A percentile compares a stretch with the other conserved stretches of the same genome.
phyloP scores from a whole-genome alignment of 1,140 invertebrate species.

The Trichogramma pretiosum region DNA sequence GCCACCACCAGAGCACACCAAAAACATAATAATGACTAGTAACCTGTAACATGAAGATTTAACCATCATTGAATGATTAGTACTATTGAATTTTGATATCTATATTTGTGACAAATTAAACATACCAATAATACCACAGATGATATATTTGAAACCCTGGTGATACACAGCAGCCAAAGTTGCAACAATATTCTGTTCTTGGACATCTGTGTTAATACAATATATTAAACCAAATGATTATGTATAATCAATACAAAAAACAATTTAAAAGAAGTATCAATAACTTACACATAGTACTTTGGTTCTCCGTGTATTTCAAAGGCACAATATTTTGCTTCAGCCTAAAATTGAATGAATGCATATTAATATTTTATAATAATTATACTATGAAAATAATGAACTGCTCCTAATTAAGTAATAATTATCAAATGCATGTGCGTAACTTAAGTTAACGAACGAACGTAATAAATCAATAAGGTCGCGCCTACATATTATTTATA shows the following conservation, averaged over 20 bases:
- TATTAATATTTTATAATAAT: too few species aligned
- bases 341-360: slow-evolving; percentile 31
- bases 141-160: slow-evolving; percentile 47
- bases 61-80: slow-evolving; percentile 11
- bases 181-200: slow-evolving; percentile 46
- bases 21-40: slow-evolving; percentile 47
- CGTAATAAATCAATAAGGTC: too few species aligned
- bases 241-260: slow-evolving; percentile 6
- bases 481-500: too few species aligned
- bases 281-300: slow-evolving; percentile 41
- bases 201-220: slow-evolving; percentile 37
- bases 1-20: slow-evolving; percentile 46
- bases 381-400: too few species aligned
- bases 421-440: too few species aligned
- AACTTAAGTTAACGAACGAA: too few species aligned
- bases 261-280: too few species aligned
- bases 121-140: slow-evolving; percentile 45
- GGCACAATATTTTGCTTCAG: slow-evolving; percentile 44
- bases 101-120: background rate
- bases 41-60: slow-evolving; percentile 32
- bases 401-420: too few species aligned
- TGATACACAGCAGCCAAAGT: slow-evolving; percentile 45
- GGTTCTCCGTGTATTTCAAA: slow-evolving; percentile 40
- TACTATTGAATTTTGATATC: slow-evolving; percentile 2
- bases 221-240: slow-evolving; percentile 11